phyloP scores from a whole-genome alignment of 2,113 vertebrate species.

The Oryzias javanicus region DNA sequence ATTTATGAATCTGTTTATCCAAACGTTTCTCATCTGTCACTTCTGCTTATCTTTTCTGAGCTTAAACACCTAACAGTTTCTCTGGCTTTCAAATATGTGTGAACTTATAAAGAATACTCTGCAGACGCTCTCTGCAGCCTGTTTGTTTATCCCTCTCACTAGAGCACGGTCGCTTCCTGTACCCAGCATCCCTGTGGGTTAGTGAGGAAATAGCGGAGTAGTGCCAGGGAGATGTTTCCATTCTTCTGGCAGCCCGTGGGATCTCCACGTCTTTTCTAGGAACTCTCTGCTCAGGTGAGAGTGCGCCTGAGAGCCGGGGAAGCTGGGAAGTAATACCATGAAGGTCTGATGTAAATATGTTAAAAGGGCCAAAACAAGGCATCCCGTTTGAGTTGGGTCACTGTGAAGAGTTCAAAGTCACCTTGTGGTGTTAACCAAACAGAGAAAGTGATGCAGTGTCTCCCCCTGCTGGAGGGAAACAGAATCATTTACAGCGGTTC shows the following conservation, averaged over 20 bases:
- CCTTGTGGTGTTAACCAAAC: too few relatives aligned
- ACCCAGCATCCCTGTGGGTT: constrained; percentile 31
- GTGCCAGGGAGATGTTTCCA: constrained; percentile 49
- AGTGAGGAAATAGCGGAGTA: constrained; percentile 42
- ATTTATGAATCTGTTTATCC: too few relatives aligned
- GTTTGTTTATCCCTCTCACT: constrained; percentile 31
- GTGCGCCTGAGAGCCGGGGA: constrained; percentile 15
- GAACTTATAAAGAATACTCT: too few relatives aligned
- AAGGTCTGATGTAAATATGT: not conserved
- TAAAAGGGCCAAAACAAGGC: not conserved
- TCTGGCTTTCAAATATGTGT: too few relatives aligned
- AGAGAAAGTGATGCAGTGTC: not conserved
- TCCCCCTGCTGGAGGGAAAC: constrained; percentile 44
- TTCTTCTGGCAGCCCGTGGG: constrained; percentile 10
- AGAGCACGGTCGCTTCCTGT: constrained; percentile 30
- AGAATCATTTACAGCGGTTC: not conserved
- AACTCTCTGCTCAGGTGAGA: constrained; percentile 30
- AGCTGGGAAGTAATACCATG: not conserved
- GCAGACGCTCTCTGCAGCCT: not conserved
- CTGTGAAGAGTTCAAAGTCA: not conserved
- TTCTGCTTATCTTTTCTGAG: too few relatives aligned
- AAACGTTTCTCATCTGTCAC: too few relatives aligned
- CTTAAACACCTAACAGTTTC: too few relatives aligned
- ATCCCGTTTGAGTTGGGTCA: not conserved
- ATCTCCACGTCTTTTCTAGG: constrained; percentile 12